Evolutionary conservation across 2,888 invertebrate genomes (phyloP), one percentile per base, ranked within the genome.

Genomic region (Peribatodes rhomboidaria): DNA sequence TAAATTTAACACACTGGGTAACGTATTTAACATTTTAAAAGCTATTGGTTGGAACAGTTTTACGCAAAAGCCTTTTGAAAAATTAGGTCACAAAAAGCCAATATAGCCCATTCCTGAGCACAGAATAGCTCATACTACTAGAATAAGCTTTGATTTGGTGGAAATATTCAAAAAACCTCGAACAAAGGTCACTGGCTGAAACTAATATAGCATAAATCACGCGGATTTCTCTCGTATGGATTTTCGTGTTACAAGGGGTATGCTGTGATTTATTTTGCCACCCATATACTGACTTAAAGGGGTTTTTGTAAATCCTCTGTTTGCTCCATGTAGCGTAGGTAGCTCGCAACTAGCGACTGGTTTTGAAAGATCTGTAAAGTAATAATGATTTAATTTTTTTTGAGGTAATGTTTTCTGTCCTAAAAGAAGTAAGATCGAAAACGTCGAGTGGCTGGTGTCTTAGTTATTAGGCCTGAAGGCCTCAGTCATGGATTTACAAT

Each of bases 121-220:
- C 41, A 31, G 14, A 53, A 35, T 20, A 49, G 49, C 0, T 22
- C 27, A 35, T 20, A 49, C 33, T 1, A 13, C 27, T 33, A 18
- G 9, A 11, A 2, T 20, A 20, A 42, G 22, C 42, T 42, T 61
- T 54, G 72, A 74, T 75, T 70, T 70, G 65, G 59, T 61, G 62
- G 67, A 71, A 78, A 75, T 75, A 78, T 78, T 76, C 52, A 33
- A 47, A 56, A 61, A 63, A 58, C 41, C 72, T 70, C 72, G 76
- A 72, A 69, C 69, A 70, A 71, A 60, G 67, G 74, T 77, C 73
- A 73, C 72, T 75, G 73, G 74, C 74, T 80, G 76, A 73, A 81
- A 80, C 76, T 81, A 81, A 81, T 81, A 77, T 74, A 75, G 71
- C 75, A 79, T 81, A 81, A 81, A 81, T 81, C 82, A 80, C 52